A percentile compares a stretch with the other conserved stretches of the same genome.
phyloP scores from a whole-genome alignment of 2,113 vertebrate species.

The Actinemys pallida region DNA sequence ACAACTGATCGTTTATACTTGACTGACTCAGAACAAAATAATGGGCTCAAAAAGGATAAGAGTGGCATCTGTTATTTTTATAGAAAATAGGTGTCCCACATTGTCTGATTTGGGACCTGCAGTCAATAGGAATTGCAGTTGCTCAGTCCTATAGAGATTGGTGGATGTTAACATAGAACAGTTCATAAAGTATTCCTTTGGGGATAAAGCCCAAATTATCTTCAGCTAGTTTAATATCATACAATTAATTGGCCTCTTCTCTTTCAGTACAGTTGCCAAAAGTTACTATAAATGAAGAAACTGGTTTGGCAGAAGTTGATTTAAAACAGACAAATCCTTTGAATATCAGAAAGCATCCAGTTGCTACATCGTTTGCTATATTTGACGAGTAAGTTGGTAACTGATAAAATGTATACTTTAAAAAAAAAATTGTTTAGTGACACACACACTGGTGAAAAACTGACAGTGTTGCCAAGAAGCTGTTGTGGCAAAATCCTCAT shows the following conservation, averaged over 20 bases:
- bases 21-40: not conserved
- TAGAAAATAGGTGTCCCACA: not conserved
- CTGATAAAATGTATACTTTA: not conserved
- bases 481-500: not conserved
- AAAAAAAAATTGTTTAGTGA: not conserved
- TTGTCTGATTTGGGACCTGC: not conserved
- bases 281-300: constrained; percentile 90
- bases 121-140: not conserved
- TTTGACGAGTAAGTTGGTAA: constrained; percentile 91
- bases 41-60: not conserved
- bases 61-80: not conserved
- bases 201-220: too few species aligned
- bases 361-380: constrained; percentile 90
- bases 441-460: not conserved
- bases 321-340: constrained; percentile 85
- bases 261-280: constrained; percentile 88
- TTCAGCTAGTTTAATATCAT: not conserved
- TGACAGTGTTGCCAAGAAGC: not conserved
- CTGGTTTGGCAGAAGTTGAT: constrained; percentile 87
- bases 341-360: constrained; percentile 85
- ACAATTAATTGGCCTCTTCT: not conserved
- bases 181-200: not conserved
- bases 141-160: not conserved
- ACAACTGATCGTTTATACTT: not conserved
- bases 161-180: not conserved